These are phyloP conservation scores for Chrysolina americana DNA, from an alignment of 2,888 invertebrate genomes.

Conservation along the genomic window DNA sequence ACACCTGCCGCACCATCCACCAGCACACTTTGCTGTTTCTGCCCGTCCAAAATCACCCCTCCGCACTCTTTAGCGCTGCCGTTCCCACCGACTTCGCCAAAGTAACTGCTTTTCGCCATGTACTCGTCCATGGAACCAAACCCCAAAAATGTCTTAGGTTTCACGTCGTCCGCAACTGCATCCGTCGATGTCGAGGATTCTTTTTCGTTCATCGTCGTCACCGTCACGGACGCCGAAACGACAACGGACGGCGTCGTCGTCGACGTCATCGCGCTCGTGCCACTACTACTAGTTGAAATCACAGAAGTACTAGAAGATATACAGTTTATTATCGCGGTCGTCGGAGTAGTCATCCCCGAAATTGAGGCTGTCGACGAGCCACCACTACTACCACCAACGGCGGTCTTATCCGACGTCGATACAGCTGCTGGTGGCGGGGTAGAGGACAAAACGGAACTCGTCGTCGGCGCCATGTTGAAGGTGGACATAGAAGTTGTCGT, in stretches of 20 bases:
- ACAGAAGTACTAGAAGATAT: constrained; percentile 49
- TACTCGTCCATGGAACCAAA: constrained; percentile 43
- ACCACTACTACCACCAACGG: constrained; percentile 46
- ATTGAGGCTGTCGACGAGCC: constrained; percentile 39
- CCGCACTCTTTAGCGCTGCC: constrained; percentile 30
- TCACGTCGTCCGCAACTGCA: constrained; percentile 31
- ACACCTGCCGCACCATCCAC: constrained; percentile 44
- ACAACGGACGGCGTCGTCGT: constrained; percentile 58
- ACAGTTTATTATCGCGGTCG: constrained; percentile 41
- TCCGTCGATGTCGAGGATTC: constrained; percentile 26
- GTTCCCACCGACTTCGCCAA: constrained; percentile 26
- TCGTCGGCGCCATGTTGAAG: constrained; percentile 58
- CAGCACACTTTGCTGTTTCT: constrained; percentile 36
- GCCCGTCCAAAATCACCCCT: constrained; percentile 38
- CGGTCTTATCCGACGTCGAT: constrained; percentile 32
- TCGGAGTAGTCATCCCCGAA: constrained; percentile 50
- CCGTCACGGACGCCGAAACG: constrained; percentile 57
- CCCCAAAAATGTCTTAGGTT: constrained; percentile 41
- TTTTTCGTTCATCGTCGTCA: constrained; percentile 44
- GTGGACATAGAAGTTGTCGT: constrained; percentile 49
- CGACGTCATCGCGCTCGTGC: constrained; percentile 35
- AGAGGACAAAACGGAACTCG: constrained; percentile 59
- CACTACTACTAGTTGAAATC: constrained; percentile 50
- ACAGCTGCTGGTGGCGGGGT: constrained; percentile 39
- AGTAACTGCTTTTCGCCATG: constrained; percentile 41